Evolutionary conservation across 2,797 vertebrate genomes (phyloP), one percentile per base, ranked within the genome.

Genomic region (Gambusia yucatana): DNA sequence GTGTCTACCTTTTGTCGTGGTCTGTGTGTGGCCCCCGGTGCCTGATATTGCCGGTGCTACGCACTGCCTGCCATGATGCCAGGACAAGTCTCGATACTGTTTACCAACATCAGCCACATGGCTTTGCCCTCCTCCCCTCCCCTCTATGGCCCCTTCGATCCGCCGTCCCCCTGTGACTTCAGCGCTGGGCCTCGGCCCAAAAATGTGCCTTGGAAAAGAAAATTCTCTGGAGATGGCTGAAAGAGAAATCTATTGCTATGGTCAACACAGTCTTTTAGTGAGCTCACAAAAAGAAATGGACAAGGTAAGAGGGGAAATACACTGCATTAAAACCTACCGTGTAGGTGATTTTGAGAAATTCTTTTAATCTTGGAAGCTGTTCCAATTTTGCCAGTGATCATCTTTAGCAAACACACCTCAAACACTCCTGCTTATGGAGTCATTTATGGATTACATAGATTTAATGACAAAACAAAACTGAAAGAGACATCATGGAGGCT

Each of bases 31-130:
- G 92, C 88, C 95, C 91, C 41, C 88, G 95, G 95, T 95, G 94
- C 88, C 94, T 94, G 94, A 94, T 95, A 93, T 93, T 94, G 95
- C 93, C 91, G 94, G 95, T 78, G 92, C 95, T 91, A 90, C 86
- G 89, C 84, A 93, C 96, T 89, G 87, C 91, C 85, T 80, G 85
- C 95, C 93, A 90, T 88, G 91, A 92, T 93, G 95, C 96, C 96
- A 95, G 95, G 92, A 96, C 92, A 94, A 93, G 92, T 95, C 95
- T 81, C 95, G 96, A 96, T 96, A 93, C 91, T 98, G 97, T 98
- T 98, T 98, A 98, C 97, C 95, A 97, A 97, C 97, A 97, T 93
- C 93, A 87, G 95, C 95, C 97, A 95, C 97, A 97, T 95, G 96
- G 96, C 96, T 95, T 91, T 93, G 92, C 90, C 93, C 88, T 83